phyloP scores from a whole-genome alignment of 2,113 vertebrate genomes.

The Carassius auratus region DNA sequence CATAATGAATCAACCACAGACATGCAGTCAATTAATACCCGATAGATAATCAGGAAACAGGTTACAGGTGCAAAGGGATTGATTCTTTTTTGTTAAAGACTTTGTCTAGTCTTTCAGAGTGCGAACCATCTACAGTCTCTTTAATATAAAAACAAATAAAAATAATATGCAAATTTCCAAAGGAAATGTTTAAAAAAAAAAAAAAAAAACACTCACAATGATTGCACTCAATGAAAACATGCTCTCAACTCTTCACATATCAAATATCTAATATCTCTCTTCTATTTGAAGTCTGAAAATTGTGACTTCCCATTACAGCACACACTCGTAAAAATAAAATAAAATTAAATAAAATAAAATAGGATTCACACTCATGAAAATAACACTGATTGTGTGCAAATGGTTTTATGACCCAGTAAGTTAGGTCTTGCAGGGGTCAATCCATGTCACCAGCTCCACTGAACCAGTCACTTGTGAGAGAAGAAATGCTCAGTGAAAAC shows the following conservation, averaged over 20 bases:
- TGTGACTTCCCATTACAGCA: background rate
- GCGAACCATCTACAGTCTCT: too few relatives aligned
- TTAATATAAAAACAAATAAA: too few relatives aligned
- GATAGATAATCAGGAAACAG: too few relatives aligned
- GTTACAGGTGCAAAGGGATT: too few relatives aligned
- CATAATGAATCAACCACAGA: too few relatives aligned
- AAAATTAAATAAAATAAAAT: too few relatives aligned
- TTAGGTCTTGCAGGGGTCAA: too few relatives aligned
- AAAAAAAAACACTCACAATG: background rate
- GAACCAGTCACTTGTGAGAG: background rate
- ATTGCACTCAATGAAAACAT: background rate
- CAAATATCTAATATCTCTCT: constrained; percentile 1
- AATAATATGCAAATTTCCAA: background rate
- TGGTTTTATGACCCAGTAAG: background rate
- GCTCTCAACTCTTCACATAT: background rate
- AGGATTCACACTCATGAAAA: background rate
- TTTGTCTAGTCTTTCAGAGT: too few relatives aligned
- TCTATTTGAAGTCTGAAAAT: background rate
- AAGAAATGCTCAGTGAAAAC: background rate
- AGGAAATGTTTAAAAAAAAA: too few relatives aligned
- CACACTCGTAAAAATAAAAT: background rate
- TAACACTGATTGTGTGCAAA: background rate
- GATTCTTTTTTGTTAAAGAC: too few relatives aligned
- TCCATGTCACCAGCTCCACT: background rate
- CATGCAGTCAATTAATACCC: too few relatives aligned